Conservation (phyloP, 1,140 invertebrate species). For the Drosophila kanapiae region DNA sequence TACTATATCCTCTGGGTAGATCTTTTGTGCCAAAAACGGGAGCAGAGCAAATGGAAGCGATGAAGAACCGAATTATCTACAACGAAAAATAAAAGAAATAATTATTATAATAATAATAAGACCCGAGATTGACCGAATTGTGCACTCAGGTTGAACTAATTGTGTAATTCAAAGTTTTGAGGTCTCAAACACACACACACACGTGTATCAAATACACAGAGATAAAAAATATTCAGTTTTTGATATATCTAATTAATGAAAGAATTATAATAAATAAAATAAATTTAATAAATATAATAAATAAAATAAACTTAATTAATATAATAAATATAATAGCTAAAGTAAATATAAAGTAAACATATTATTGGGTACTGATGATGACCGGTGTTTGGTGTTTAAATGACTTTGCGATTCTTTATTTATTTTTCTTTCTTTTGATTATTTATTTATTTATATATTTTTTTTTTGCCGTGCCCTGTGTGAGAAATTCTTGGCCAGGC, state of each 20-base stretch:
- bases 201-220: slow-evolving; percentile 13
- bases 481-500: slow-evolving; percentile 30
- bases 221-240: neutral
- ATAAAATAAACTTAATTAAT: neutral
- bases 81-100: slow-evolving; percentile 10
- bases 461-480: slow-evolving; percentile 13
- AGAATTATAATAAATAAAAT: neutral
- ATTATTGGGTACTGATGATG: no score
- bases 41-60: slow-evolving; percentile 7
- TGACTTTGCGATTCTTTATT: neutral
- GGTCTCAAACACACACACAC: slow-evolving; percentile 5
- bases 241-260: neutral
- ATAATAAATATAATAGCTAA: neutral
- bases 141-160: slow-evolving; percentile 78
- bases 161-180: slow-evolving; percentile 63
- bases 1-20: slow-evolving; percentile 7
- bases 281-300: neutral
- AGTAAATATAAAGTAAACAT: no score
- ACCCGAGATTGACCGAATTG: slow-evolving; percentile 57
- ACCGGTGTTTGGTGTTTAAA: no score
- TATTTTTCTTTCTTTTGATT: neutral
- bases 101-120: slow-evolving; percentile 18
- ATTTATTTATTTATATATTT: neutral
- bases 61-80: no score
- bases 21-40: neutral